Conservation (phyloP, 2,888 invertebrate species). For the Cosmopolites sordidus region DNA sequence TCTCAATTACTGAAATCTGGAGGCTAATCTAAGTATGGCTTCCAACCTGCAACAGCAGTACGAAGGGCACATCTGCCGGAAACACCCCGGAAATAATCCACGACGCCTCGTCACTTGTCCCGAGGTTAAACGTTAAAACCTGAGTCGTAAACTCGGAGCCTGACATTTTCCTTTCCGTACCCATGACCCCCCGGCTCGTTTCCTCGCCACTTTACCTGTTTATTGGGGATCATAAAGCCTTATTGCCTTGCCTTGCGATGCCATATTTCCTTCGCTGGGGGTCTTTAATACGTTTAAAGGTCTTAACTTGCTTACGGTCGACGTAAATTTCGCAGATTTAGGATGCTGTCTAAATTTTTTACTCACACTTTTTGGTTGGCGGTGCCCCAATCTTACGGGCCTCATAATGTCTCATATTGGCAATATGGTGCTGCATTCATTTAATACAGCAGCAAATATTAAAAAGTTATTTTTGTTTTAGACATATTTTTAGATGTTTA, state of each 20-base stretch:
- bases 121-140: constrained; percentile 36
- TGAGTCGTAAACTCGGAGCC: constrained; percentile 38
- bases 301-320: constrained; percentile 1
- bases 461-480: too few relatives aligned
- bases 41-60: too few relatives aligned
- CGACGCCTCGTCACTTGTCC: constrained; percentile 36
- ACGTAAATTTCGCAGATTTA: constrained; percentile 1
- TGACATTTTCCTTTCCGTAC: constrained; percentile 13
- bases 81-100: constrained; percentile 2
- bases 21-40: too few relatives aligned
- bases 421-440: too few relatives aligned
- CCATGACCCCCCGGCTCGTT: constrained; percentile 10
- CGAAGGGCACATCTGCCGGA: neutral
- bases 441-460: too few relatives aligned
- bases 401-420: too few relatives aligned
- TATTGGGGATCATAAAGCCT: constrained; percentile 49
- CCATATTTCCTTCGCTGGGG: constrained; percentile 23
- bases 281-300: constrained; percentile 2
- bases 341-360: neutral
- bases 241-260: constrained; percentile 35
- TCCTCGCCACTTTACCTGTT: constrained; percentile 45
- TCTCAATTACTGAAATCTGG: too few relatives aligned
- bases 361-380: neutral
- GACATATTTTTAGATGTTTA: too few relatives aligned
- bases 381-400: too few relatives aligned